Evolutionary conservation across 2,888 invertebrate genomes (phyloP).

Genomic region (Hydriomena furcata): DNA sequence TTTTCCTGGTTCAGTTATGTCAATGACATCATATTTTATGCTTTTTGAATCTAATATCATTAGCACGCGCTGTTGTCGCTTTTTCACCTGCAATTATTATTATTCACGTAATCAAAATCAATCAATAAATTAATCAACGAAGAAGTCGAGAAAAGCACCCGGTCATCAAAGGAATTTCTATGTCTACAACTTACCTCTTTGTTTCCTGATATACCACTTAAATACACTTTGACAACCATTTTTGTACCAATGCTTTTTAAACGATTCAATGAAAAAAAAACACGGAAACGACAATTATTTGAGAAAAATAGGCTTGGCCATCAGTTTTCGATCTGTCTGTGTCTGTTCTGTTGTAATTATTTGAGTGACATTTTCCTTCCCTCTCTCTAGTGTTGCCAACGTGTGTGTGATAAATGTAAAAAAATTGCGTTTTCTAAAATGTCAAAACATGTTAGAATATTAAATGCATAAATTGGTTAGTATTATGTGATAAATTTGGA

Average conservation of each 20-base stretch:
- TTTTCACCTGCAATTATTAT: constrained; percentile 90
- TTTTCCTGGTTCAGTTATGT: constrained; percentile 96
- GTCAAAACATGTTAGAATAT: too few relatives aligned
- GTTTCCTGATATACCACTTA: constrained; percentile 96
- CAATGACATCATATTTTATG: constrained; percentile 94
- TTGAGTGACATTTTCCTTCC: constrained; percentile 48
- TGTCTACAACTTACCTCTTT: constrained; percentile 91
- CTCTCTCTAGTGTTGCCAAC: constrained; percentile 35
- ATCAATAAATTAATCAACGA: constrained; percentile 67
- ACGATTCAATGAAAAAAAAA: constrained; percentile 58
- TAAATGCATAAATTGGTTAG: too few relatives aligned
- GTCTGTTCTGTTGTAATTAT: constrained; percentile 64
- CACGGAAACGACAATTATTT: constrained; percentile 55
- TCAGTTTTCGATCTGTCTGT: constrained; percentile 65
- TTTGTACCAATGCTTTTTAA: constrained; percentile 51
- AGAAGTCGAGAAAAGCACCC: constrained; percentile 63
- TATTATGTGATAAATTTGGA: too few relatives aligned
- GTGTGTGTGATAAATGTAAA: not conserved
- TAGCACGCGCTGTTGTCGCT: constrained; percentile 95
- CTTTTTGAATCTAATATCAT: constrained; percentile 97
- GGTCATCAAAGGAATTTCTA: constrained; percentile 63
- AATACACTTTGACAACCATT: constrained; percentile 96
- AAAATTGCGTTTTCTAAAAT: too few relatives aligned
- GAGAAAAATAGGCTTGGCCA: constrained; percentile 80
- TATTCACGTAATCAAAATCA: constrained; percentile 70